Evolutionary conservation across 2,888 invertebrate species (phyloP), one percentile per base, ranked within the genome.

Genomic region (Entomobrya proxima): DNA sequence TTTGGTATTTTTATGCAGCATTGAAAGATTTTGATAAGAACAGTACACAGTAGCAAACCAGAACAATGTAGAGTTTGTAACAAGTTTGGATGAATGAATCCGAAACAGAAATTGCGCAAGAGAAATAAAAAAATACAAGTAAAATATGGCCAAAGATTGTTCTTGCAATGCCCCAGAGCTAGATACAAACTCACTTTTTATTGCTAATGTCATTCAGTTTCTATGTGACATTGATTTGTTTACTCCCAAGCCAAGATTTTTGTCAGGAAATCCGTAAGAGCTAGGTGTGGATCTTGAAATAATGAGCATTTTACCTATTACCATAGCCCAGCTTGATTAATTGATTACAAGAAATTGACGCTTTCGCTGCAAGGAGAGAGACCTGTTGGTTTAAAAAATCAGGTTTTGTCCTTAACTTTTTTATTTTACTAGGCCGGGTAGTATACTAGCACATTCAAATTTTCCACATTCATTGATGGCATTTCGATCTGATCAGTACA

Each of bases 251-350:
- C 47, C 15, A 69, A 44, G 44, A 27, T 64, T 75, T 75, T 69
- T 82, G 77, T 77, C 72, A 78, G 84, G 78, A 78, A 64, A 72
- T 84, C 78, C 77, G 77, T 77, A 72, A 69, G 78, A 75, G 47
- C 15, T 52, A 78, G 78, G 84, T 67, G 77, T 78, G 78, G 77
- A 77, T 67, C 37, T 32, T 40, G 52, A 37, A 67, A 52, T 76
- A 61, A 75, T 77, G 61, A 77, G 78, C 44, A 30, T 78, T 78
- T 74, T 44, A 44, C 13, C 47, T 78, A 78, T 78, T 55, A 67
- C 47, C 35, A 32, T 58, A 47, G 24, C 67, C 30, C 69, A 61
- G 13, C 85, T 72, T 78, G 85, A 85, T 85, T 85, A 85, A 85
- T 85, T 78, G 85, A 69, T 74, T 85, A 85, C 78, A 77, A 9